phyloP scores from a whole-genome alignment of 2,888 invertebrate genomes.

The Podabrus alpinus region DNA sequence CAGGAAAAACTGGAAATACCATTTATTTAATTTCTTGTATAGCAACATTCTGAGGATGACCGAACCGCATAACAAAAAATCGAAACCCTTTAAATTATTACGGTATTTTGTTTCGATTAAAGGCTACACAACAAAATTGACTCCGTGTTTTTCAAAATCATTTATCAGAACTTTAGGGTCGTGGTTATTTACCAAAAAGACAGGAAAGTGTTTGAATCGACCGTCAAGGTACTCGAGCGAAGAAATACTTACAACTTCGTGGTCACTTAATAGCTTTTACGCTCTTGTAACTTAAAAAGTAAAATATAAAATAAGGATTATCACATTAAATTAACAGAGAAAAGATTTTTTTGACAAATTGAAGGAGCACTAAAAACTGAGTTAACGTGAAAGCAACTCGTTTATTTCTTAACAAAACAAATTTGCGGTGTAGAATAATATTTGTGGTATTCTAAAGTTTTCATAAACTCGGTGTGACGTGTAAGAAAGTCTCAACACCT shows the following conservation, averaged over 20 bases:
- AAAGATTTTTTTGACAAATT: neutral
- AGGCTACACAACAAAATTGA: neutral
- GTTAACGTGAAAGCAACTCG: neutral
- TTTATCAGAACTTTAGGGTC: constrained; percentile 18
- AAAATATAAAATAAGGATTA: neutral
- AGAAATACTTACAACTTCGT: constrained; percentile 7
- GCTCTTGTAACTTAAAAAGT: neutral
- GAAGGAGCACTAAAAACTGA: neutral
- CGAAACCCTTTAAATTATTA: neutral
- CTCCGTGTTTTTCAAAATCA: constrained; percentile 10
- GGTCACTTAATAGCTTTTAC: constrained; percentile 5
- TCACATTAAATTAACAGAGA: neutral
- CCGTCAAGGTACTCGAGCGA: constrained; percentile 2
- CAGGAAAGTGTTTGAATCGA: constrained; percentile 10
- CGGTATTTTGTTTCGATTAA: neutral
- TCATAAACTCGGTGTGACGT: neutral
- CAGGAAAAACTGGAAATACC: neutral
- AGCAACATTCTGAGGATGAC: too few species aligned
- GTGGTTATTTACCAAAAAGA: constrained; percentile 7
- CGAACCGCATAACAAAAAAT: too few species aligned
- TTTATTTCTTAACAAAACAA: neutral
- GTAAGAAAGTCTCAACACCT: neutral
- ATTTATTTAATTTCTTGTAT: too few species aligned
- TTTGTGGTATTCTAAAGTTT: neutral
- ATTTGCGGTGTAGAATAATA: neutral